Evolutionary conservation across 2,113 vertebrate species (phyloP), one percentile per base, ranked within the genome.

Genomic region (Tyto alba): DNA sequence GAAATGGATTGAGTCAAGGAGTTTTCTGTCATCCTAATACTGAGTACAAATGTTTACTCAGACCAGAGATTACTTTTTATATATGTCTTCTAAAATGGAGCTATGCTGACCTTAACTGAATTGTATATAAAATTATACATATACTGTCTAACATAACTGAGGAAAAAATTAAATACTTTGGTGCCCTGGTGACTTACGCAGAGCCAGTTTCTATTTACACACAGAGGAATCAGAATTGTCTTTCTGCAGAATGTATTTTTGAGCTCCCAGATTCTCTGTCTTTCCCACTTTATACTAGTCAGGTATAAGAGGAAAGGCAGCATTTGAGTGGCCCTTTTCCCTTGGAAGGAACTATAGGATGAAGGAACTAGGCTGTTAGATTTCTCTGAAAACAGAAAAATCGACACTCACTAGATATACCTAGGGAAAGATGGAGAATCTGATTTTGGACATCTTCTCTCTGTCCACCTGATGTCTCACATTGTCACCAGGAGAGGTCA

Each of bases 401-500:
- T 2, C 22, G 23, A 7, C 26, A 68, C 9, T 59, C 1, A 2
- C 5, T 52, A 52, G 26, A 36, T 0, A 0, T 26, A 60, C 11
- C 5, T 60, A 30, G 32, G 45, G 38, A 68, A 43, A 53, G 25
- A 77, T 36, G 38, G 14, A 32, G 36, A 52, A 52, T 60, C 38
- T 52, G 6, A 26, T 43, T 59, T 67, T 50, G 52, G 25, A 43
- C 26, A 77, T 30, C 13, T 60, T 77, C 25, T 20, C 15, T 77
- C 25, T 52, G 38, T 50, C 55, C 11, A 43, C 19, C 16, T 69
- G 4, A 43, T 68, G 32, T 77, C 34, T 60, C 32, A 43, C 17
- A 17, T 13, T 29, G 62, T n/a, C 30, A 30, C 62, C 67, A 48
- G 16, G 43, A 50, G 30, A 77, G 43, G n/a, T 36, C 45, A 43